Conservation (phyloP, 2,888 invertebrate genomes). For the Melinaea marsaeus region DNA sequence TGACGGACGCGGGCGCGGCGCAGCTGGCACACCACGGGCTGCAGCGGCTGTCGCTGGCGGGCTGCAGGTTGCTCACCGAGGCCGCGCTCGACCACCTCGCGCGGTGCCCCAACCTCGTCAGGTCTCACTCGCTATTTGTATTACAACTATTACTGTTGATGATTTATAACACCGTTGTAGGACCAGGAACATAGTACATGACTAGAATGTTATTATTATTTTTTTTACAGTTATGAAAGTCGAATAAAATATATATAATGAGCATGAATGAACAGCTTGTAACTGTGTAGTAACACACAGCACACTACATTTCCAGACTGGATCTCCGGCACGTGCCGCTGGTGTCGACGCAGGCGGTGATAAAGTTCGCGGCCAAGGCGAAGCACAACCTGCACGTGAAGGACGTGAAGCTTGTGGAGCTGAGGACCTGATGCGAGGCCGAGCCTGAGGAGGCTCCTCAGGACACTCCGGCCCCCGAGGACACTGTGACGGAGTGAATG, state of each 20-base stretch:
- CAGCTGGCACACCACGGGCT: constrained; percentile 88
- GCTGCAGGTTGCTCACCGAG: constrained; percentile 90
- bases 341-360: constrained; percentile 88
- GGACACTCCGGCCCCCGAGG: constrained; percentile 20
- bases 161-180: too few relatives aligned
- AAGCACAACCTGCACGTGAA: constrained; percentile 88
- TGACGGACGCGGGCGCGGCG: constrained; percentile 94
- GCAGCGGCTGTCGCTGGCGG: constrained; percentile 86
- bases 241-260: too few relatives aligned
- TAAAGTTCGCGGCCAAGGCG: constrained; percentile 89
- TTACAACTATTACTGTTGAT: too few relatives aligned
- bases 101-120: constrained; percentile 83
- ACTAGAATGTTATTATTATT: not conserved
- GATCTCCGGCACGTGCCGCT: constrained; percentile 89
- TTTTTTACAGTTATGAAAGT: too few relatives aligned
- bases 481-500: constrained; percentile 24
- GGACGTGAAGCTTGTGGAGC: constrained; percentile 86
- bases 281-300: too few relatives aligned
- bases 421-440: constrained; percentile 67
- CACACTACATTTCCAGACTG: constrained; percentile 57
- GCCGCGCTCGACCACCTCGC: constrained; percentile 88
- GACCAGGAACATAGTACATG: not conserved
- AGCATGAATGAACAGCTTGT: too few relatives aligned
- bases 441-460: constrained; percentile 27
- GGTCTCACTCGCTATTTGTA: constrained; percentile 40